Base-by-base conservation (phyloP, 2,113 vertebrate species). In the Sardina pilchardus region DNA sequence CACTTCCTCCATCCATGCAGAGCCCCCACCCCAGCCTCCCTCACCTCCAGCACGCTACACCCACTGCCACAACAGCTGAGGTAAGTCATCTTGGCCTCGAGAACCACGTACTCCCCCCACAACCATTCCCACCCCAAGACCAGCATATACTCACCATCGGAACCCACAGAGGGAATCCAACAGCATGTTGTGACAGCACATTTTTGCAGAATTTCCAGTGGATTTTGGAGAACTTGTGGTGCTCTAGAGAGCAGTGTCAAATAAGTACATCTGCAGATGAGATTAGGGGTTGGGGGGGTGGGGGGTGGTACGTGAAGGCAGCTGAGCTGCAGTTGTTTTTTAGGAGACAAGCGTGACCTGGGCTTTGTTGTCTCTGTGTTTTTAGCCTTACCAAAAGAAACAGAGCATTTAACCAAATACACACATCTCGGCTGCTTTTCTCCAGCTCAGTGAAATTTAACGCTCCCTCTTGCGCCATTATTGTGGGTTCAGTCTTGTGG, bases 61-160 rank as follows among this genome's bases (percentile, higher is more conserved):
- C 88, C 86, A 81, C 16, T 17, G 14, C 56, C 4, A 36, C 59
- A 43, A 90, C 85, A 91, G 90, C 91, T 93, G 92, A 89, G 90
- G 88, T 86, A 59, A 85, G 63, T 43, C 50, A 39, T 83, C 43
- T 45, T 47, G 39, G 14, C 50, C 48, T 17, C 36, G n/a, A 26
- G 8, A 78, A 24, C 8, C 44, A 42, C 45, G 43, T 17, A 17
- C 14, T 78, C 10, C 6, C 6, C 71, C 10, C 71, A 78, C 71
- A 78, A 34, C 30, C 30, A 78, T 78, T 36, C 30, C 30, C 71
- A 78, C 36, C 71, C 30, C 71, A 36, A 67, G 10, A 67, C 26
- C 63, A 30, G 63, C 63, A 67, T 59, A 7, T 59, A 7, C 56
- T 71, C 63, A 26, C 63, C 63, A 71, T 12, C n/a, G 26, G 9